Percentiles rank a stretch among this genome's conserved stretches.
Evolutionary conservation across 2,113 vertebrate genomes (phyloP).

Genomic region (Saccopteryx leptura): DNA sequence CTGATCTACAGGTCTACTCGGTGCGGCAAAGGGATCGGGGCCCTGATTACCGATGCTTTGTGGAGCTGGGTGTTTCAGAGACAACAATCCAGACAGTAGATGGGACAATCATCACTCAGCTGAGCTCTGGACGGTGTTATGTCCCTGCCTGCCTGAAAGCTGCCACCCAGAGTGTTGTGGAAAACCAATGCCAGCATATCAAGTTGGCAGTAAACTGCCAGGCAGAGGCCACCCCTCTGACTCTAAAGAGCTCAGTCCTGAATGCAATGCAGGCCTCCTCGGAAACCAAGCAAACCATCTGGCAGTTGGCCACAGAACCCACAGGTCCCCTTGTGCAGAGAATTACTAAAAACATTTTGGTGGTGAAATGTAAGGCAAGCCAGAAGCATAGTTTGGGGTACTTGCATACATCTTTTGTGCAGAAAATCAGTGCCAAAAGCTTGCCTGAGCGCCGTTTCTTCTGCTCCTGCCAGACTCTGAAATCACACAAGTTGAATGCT

Average conservation of each 20-base stretch:
- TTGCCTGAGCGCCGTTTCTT: slow-evolving; percentile 86
- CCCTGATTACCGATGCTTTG: slow-evolving; percentile 91
- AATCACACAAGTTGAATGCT: slow-evolving; percentile 64
- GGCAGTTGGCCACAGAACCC: slow-evolving; percentile 93
- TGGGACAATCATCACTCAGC: slow-evolving; percentile 91
- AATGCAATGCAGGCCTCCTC: slow-evolving; percentile 90
- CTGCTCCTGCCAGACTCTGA: slow-evolving; percentile 88
- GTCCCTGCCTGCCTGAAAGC: slow-evolving; percentile 90
- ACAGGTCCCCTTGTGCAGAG: slow-evolving; percentile 95
- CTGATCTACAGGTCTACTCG: slow-evolving; percentile 92
- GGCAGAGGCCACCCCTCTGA: slow-evolving; percentile 90
- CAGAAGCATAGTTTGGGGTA: slow-evolving; percentile 92
- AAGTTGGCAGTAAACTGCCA: slow-evolving; percentile 93
- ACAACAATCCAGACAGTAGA: slow-evolving; percentile 92
- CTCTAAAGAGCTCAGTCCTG: slow-evolving; percentile 93
- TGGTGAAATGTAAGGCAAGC: slow-evolving; percentile 94
- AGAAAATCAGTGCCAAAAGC: slow-evolving; percentile 76
- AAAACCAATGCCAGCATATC: slow-evolving; percentile 93
- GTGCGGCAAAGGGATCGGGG: slow-evolving; percentile 93
- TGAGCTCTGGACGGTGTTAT: slow-evolving; percentile 94
- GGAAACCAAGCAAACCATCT: slow-evolving; percentile 94
- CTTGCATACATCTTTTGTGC: slow-evolving; percentile 92
- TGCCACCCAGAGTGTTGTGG: slow-evolving; percentile 79
- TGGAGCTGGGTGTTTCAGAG: slow-evolving; percentile 93
- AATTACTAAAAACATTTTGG: slow-evolving; percentile 92